Base-by-base conservation (phyloP, 2,797 vertebrate genomes). In the Linurgus olivaceus region DNA sequence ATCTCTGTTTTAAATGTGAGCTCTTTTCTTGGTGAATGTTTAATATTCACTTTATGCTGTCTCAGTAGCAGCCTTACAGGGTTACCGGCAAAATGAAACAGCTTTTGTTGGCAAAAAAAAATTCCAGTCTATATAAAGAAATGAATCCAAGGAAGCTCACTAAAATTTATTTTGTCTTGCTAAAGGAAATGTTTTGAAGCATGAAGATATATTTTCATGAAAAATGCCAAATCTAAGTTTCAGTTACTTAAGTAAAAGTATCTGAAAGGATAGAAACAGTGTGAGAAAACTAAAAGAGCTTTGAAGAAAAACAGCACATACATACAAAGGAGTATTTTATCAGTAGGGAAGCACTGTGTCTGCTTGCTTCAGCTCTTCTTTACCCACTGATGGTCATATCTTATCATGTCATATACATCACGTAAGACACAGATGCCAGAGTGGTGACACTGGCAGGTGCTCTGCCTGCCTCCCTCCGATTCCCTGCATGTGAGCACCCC, bases 201-300 rank as follows among this genome's bases (percentile, higher is more conserved):
- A 74, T 77, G 28, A 92, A 86, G 76, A 68, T 29, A 84, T 10
- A 33, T 70, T 68, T 88, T 86, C 26, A 14, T 79, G 37, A 82
- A 85, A 95, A 96, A 91, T 68, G 48, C 9, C n/a, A 93, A 74
- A 82, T 63, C 71, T 84, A 80, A 52, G 10, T 63, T 91, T 80
- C 24, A 13, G 8, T 90, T 88, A 40, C 61, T 88, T 72, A 85
- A 86, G 42, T 74, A 74, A 94, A 93, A 86, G 26, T 61, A 66
- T 67, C 37, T 55, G n/a, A 86, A 95, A 76, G 16, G n/a, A 58
- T 54, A 79, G 86, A 92, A 89, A 37, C 12, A 62, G 29, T 80
- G 40, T 50, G 61, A 89, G 78, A 95, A 94, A 86, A 18, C 63
- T 84, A 52, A 63, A 92, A 89, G 23, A 88, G 26, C 61, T 91